Conservation (phyloP, 2,113 vertebrate species). For the Brachyhypopomus gauderio region DNA sequence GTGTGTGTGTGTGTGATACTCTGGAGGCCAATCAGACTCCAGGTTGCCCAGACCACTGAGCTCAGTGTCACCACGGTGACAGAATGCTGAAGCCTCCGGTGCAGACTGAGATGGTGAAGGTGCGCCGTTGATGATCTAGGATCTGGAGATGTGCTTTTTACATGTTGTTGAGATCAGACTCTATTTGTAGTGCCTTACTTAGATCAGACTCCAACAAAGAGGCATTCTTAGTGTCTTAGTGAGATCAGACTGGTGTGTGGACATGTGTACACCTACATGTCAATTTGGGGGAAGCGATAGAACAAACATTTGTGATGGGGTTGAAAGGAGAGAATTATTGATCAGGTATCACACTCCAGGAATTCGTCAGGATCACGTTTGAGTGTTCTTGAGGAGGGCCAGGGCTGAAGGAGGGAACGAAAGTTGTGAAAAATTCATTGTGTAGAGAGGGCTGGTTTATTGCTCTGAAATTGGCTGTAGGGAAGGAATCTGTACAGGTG, state of each 20-base stretch:
- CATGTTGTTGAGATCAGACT: too few species aligned
- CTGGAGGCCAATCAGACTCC: too few species aligned
- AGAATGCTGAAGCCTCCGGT: too few species aligned
- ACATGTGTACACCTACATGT: slow-evolving; percentile 38
- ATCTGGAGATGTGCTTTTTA: too few species aligned
- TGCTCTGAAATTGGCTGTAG: slow-evolving; percentile 28
- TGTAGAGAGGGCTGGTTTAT: slow-evolving; percentile 42
- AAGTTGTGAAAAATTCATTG: slow-evolving; percentile 63
- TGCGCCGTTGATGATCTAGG: too few species aligned
- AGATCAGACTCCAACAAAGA: too few species aligned
- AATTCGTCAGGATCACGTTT: slow-evolving; percentile 30
- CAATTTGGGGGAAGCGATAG: slow-evolving; percentile 38
- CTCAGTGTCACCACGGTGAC: too few species aligned
- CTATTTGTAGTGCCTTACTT: too few species aligned
- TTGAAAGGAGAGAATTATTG: slow-evolving; percentile 59
- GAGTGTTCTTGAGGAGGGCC: slow-evolving; percentile 50
- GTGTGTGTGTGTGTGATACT: background rate
- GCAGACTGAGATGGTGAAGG: too few species aligned
- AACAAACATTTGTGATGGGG: slow-evolving; percentile 36
- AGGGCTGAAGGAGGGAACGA: slow-evolving; percentile 42
- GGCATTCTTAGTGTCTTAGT: too few species aligned
- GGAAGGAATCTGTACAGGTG: slow-evolving; percentile 41
- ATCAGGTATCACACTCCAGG: slow-evolving; percentile 27
- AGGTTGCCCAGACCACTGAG: too few species aligned
- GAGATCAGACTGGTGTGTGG: background rate